Evolutionary conservation across 2,888 invertebrate species (phyloP).

Genomic region (Drosophila birchii): DNA sequence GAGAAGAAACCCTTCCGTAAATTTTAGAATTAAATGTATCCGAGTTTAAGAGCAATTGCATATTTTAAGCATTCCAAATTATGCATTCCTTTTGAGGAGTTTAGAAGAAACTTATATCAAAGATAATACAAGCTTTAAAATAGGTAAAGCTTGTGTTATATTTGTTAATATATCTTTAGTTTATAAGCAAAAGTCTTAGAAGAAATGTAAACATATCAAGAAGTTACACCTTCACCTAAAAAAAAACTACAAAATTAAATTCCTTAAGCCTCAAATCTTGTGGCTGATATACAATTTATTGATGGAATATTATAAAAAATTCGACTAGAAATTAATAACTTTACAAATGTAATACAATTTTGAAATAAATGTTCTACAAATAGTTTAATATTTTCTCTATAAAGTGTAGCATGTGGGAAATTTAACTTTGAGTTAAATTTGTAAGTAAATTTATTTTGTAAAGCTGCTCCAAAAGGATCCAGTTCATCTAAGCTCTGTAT

Average conservation of each 20-base stretch:
- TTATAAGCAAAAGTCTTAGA: background rate
- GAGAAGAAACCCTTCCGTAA: slow-evolving; percentile 9
- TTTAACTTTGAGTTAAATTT: background rate
- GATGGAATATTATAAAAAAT: slow-evolving; percentile 4
- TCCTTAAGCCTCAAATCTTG: background rate
- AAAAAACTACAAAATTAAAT: background rate
- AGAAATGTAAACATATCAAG: slow-evolving; percentile 11
- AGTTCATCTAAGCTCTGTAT: background rate
- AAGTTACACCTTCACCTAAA: background rate
- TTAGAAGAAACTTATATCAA: background rate
- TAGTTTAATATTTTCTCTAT: background rate
- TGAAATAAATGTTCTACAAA: slow-evolving; percentile 28
- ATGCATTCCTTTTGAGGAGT: background rate
- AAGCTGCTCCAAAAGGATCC: background rate
- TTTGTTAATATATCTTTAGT: background rate
- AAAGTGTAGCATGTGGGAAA: background rate
- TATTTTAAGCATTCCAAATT: background rate
- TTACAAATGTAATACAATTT: slow-evolving; percentile 16
- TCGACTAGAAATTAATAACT: background rate
- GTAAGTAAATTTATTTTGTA: background rate
- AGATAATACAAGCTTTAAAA: background rate
- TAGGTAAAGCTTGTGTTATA: too few species aligned
- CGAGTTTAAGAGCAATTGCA: background rate
- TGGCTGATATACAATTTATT: slow-evolving; percentile 2
- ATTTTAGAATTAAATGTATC: slow-evolving; percentile 28